Conservation (phyloP, 1,140 invertebrate genomes). For the Eufriesea mexicana region DNA sequence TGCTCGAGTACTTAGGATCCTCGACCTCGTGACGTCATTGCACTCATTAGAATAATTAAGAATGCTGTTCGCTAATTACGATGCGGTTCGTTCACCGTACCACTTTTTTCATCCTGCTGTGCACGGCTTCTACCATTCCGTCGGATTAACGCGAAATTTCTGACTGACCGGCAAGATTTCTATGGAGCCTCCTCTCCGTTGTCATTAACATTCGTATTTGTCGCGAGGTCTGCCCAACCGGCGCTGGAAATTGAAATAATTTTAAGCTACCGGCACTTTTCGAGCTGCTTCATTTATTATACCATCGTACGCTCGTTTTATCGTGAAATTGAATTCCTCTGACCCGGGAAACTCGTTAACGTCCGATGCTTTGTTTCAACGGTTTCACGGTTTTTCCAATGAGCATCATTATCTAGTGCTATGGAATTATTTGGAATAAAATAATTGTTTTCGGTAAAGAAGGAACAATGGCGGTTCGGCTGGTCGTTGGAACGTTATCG, state of each 20-base stretch:
- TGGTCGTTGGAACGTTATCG: neutral
- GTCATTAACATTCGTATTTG: neutral
- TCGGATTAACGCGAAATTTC: neutral
- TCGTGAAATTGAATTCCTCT: neutral
- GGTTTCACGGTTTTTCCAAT: neutral
- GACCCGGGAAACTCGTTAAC: neutral
- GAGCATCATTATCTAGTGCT: neutral
- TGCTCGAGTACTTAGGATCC: slow-evolving; percentile 49
- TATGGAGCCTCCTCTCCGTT: neutral
- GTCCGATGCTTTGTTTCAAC: neutral
- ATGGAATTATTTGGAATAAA: neutral
- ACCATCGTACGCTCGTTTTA: neutral
- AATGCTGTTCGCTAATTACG: slow-evolving; percentile 70
- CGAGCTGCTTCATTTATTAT: no score
- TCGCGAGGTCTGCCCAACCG: no score
- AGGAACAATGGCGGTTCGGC: neutral
- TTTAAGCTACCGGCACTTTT: neutral
- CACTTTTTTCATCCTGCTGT: slow-evolving; percentile 15
- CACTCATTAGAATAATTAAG: slow-evolving; percentile 72
- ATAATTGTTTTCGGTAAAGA: neutral
- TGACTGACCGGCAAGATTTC: neutral
- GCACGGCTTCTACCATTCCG: no score
- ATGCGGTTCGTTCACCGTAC: slow-evolving; percentile 48
- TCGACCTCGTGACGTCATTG: slow-evolving; percentile 67
- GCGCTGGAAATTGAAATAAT: neutral